phyloP scores from a whole-genome alignment of 2,888 invertebrate species.

The Ennomos fuscantarius region DNA sequence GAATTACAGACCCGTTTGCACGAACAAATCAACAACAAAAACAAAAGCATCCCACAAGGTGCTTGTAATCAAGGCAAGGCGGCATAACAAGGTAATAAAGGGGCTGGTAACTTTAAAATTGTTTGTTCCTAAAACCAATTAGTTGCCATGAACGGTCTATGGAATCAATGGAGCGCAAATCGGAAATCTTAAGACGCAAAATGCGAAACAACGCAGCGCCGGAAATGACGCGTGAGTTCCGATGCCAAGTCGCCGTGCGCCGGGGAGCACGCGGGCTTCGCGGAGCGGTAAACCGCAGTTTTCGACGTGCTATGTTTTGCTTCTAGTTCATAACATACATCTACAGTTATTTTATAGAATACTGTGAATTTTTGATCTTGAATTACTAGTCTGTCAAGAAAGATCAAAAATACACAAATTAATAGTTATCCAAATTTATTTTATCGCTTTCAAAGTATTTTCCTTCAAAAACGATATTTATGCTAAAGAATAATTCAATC shows the following conservation, averaged over 20 bases:
- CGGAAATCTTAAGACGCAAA: slow-evolving; percentile 56
- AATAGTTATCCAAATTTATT: too few species aligned
- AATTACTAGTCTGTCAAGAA: too few species aligned
- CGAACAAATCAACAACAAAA: slow-evolving; percentile 14
- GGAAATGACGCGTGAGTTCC: slow-evolving; percentile 60
- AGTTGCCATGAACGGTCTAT: slow-evolving; percentile 5
- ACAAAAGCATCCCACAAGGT: slow-evolving; percentile 2
- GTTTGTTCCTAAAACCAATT: not conserved
- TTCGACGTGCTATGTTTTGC: not conserved
- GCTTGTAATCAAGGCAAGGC: slow-evolving; percentile 9
- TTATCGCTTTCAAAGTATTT: too few species aligned
- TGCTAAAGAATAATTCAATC: too few species aligned
- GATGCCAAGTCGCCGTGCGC: slow-evolving; percentile 41
- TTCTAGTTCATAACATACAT: not conserved
- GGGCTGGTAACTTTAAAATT: slow-evolving; percentile 5
- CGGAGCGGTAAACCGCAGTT: slow-evolving; percentile 2
- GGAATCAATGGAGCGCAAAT: slow-evolving; percentile 35
- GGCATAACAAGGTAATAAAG: slow-evolving; percentile 14
- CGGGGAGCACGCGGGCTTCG: slow-evolving; percentile 13
- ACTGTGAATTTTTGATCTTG: too few species aligned
- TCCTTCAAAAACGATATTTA: too few species aligned
- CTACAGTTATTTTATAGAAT: too few species aligned
- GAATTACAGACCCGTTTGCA: slow-evolving; percentile 17
- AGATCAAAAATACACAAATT: too few species aligned
- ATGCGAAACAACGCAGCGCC: slow-evolving; percentile 54